A percentile compares a stretch with the other conserved stretches of the same genome.
These are phyloP conservation scores for Aphaenogaster floridana DNA, from an alignment of 1,140 invertebrate genomes.

Conservation along the genomic window DNA sequence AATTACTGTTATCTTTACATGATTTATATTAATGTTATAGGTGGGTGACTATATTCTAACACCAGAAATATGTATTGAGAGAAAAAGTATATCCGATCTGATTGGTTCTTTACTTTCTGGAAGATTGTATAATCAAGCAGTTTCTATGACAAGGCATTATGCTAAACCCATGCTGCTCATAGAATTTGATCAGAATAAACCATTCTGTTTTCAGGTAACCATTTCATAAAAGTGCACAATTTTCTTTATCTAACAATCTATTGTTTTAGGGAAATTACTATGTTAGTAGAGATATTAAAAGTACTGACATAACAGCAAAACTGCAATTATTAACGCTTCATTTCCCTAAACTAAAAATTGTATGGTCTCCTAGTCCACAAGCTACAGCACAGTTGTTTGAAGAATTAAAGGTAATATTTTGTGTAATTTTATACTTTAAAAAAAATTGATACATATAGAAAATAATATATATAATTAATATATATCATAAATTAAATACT, in stretches of 20 bases:
- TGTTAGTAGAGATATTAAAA: conserved; percentile 92
- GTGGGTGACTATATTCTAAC: conserved; percentile 99
- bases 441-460: background rate
- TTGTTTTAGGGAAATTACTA: conserved; percentile 91
- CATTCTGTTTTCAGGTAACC: conserved; percentile 94
- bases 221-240: conserved; percentile 1
- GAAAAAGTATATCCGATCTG: conserved; percentile 99
- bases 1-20: conserved; percentile 5
- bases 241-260: background rate
- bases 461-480: background rate
- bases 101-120: conserved; percentile 98
- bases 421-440: background rate
- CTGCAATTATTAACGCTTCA: conserved; percentile 97
- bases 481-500: conserved; percentile 13
- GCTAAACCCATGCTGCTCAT: conserved; percentile 97
- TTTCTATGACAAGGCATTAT: conserved; percentile 96
- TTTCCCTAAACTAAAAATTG: conserved; percentile 96
- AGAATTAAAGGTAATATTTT: conserved; percentile 90
- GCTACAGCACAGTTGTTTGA: conserved; percentile 98
- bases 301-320: conserved; percentile 93
- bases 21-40: conserved; percentile 83
- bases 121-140: conserved; percentile 97
- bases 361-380: conserved; percentile 98
- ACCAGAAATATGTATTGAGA: conserved; percentile 97
- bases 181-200: conserved; percentile 98